These are phyloP conservation scores for Lottia gigantea DNA, from an alignment of 2,888 invertebrate species.

Conservation along the genomic window DNA sequence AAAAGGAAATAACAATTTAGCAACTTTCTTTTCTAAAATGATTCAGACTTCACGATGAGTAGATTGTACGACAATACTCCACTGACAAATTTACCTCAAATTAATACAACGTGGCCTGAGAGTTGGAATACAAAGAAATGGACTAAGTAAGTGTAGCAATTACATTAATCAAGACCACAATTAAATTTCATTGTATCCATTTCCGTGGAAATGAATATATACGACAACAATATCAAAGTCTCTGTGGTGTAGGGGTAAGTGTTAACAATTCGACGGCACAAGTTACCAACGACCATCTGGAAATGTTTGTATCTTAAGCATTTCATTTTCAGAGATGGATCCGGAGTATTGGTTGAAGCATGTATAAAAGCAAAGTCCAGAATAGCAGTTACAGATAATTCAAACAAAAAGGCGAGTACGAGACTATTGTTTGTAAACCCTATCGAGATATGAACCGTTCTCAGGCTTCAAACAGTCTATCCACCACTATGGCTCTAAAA, in stretches of 20 bases:
- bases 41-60: constrained; percentile 31
- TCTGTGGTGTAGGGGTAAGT: too few species aligned
- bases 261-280: too few species aligned
- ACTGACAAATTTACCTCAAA: constrained; percentile 37
- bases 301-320: too few species aligned
- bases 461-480: too few species aligned
- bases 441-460: too few species aligned
- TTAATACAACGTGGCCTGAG: constrained; percentile 24
- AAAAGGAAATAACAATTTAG: too few species aligned
- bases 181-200: not conserved
- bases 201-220: too few species aligned
- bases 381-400: constrained; percentile 36
- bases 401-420: constrained; percentile 34
- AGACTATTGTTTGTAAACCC: not conserved
- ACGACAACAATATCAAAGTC: too few species aligned
- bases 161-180: not conserved
- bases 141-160: constrained; percentile 21
- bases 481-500: too few species aligned
- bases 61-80: constrained; percentile 44
- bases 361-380: constrained; percentile 41
- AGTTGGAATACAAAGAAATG: constrained; percentile 24
- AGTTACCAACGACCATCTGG: too few species aligned
- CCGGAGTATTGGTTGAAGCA: constrained; percentile 51
- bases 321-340: constrained; percentile 32
- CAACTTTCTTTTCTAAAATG: too few species aligned